Conservation (phyloP, 2,113 vertebrate species). For the Lophochroa leadbeateri region DNA sequence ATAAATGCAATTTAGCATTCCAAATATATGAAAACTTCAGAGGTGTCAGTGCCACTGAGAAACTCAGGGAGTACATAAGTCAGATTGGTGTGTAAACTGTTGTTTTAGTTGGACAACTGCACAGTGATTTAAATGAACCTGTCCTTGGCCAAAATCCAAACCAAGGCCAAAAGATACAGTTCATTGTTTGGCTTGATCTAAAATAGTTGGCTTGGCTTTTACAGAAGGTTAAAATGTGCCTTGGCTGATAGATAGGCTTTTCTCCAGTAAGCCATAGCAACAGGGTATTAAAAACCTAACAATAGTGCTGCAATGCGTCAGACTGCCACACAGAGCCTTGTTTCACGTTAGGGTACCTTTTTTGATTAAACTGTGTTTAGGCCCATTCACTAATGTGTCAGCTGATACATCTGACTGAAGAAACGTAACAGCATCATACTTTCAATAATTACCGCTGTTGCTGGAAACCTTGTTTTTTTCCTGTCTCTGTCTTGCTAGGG, state of each 20-base stretch:
- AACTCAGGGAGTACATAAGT: background rate
- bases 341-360: background rate
- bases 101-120: background rate
- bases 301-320: fast-evolving
- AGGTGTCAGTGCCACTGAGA: background rate
- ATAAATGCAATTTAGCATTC: background rate
- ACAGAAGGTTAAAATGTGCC: background rate
- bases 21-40: background rate
- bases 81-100: background rate
- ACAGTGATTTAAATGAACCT: background rate
- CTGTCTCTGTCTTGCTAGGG: background rate
- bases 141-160: background rate
- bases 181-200: background rate
- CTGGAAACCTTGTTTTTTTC: background rate
- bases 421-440: fast-evolving
- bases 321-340: background rate
- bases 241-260: background rate
- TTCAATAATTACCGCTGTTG: background rate
- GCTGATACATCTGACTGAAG: background rate
- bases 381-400: background rate
- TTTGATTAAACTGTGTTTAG: background rate
- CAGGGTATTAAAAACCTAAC: background rate
- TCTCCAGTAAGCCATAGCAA: background rate
- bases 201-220: background rate
- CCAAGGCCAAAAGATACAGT: background rate